These are phyloP conservation scores for Melanotaenia trifasciata DNA, from an alignment of 2,797 vertebrate genomes.

Conservation along the genomic window DNA sequence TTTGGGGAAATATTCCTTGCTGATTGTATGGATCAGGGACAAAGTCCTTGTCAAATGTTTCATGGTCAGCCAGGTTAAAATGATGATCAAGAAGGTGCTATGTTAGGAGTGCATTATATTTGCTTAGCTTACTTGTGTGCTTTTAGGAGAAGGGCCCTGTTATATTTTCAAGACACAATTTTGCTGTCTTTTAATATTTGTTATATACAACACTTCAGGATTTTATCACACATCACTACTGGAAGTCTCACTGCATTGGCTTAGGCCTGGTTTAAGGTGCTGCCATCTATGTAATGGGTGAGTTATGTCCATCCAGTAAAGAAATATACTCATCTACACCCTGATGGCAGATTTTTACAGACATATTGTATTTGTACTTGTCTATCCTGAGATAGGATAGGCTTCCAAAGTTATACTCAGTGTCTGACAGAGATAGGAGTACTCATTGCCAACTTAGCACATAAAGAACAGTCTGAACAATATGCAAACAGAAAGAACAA, in stretches of 20 bases:
- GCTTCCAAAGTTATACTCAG: constrained; percentile 55
- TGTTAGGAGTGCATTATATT: constrained; percentile 66
- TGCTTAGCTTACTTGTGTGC: constrained; percentile 67
- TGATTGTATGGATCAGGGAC: constrained; percentile 79
- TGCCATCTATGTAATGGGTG: constrained; percentile 60
- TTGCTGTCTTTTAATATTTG: constrained; percentile 49
- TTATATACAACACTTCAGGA: constrained; percentile 55
- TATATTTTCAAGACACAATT: constrained; percentile 54
- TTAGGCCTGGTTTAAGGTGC: constrained; percentile 54
- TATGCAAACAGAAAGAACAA: constrained; percentile 82
- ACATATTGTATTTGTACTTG: constrained; percentile 54
- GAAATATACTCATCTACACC: constrained; percentile 62
- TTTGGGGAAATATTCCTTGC: constrained; percentile 80
- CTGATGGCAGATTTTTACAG: constrained; percentile 58
- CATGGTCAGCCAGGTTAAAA: constrained; percentile 73
- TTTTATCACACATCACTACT: constrained; percentile 71
- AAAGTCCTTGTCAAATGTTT: constrained; percentile 69
- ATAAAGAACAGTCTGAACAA: constrained; percentile 70
- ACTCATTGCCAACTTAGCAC: constrained; percentile 58
- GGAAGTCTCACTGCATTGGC: constrained; percentile 60
- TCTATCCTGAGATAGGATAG: constrained; percentile 57
- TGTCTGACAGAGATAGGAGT: constrained; percentile 46
- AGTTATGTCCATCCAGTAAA: constrained; percentile 61
- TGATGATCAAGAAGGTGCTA: constrained; percentile 78
- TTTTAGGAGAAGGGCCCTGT: constrained; percentile 63